Evolutionary conservation across 2,113 vertebrate genomes (phyloP).

Genomic region (Dasyurus viverrinus): DNA sequence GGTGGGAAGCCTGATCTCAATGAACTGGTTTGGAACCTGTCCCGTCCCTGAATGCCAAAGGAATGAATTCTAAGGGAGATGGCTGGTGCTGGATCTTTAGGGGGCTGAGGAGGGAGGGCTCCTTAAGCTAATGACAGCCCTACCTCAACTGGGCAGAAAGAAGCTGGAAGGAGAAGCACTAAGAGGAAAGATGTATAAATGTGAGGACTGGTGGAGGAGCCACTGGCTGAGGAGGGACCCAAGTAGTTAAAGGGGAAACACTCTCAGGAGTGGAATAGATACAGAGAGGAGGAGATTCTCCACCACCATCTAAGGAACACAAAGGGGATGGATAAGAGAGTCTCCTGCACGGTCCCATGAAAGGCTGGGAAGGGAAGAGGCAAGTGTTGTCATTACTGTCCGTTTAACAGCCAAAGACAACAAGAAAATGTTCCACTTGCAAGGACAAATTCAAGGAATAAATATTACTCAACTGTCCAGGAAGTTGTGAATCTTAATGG

Average conservation of each 20-base stretch:
- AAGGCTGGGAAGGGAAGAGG: background rate
- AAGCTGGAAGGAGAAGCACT: background rate
- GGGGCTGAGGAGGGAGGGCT: constrained; percentile 18
- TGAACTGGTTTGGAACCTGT: constrained; percentile 52
- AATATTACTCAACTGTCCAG: background rate
- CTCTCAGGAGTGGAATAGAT: constrained; percentile 18
- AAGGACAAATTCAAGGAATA: constrained; percentile 28
- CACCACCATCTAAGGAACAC: background rate
- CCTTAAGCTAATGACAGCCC: constrained; percentile 34
- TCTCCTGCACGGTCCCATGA: background rate
- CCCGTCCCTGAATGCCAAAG: constrained; percentile 41
- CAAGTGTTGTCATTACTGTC: background rate
- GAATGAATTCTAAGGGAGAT: constrained; percentile 46
- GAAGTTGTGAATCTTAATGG: background rate
- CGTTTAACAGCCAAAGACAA: background rate
- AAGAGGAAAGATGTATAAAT: constrained; percentile 54
- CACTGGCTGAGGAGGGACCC: constrained; percentile 11
- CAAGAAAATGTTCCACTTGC: constrained; percentile 22
- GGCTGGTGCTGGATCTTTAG: constrained; percentile 29
- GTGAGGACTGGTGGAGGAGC: constrained; percentile 42
- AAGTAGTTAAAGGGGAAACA: constrained; percentile 56
- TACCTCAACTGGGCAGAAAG: background rate
- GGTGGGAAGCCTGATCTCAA: constrained; percentile 47
- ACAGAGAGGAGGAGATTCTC: constrained; percentile 21
- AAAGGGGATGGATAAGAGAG: constrained; percentile 14